Evolutionary conservation across 30 jellyfish, hydroid and myxozoan genomes (phyloP).

Genomic region (Turritopsis dohrnii): DNA sequence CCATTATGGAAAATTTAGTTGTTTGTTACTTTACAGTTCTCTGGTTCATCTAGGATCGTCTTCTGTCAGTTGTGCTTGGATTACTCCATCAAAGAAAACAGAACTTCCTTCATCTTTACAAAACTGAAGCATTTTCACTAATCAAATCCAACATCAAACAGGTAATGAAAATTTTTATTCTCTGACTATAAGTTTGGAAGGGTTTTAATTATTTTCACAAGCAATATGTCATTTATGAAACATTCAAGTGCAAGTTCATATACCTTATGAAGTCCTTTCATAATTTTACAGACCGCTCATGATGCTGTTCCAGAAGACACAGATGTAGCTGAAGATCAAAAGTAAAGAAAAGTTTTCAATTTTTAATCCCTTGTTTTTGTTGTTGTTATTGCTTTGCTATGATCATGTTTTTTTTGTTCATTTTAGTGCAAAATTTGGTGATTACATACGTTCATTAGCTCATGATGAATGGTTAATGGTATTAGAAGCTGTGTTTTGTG

Average conservation of each 20-base stretch:
- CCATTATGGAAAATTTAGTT: too few species aligned
- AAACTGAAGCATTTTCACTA: constrained; percentile 61
- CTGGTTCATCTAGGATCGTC: constrained; percentile 58
- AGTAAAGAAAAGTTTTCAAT: constrained; percentile 17
- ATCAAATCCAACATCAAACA: constrained; percentile 59
- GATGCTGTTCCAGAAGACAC: constrained; percentile 45
- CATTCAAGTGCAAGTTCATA: too few species aligned
- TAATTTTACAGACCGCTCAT: constrained; percentile 54
- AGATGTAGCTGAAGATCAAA: constrained; percentile 59
- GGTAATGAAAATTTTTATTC: too few species aligned
- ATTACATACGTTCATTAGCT: constrained; percentile 33
- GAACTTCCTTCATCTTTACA: constrained; percentile 59
- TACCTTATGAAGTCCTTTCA: background rate
- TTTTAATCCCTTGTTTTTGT: too few species aligned
- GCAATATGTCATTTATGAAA: too few species aligned
- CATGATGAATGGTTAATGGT: constrained; percentile 87
- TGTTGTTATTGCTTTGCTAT: too few species aligned
- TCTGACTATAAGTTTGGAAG: too few species aligned
- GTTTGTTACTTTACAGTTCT: background rate
- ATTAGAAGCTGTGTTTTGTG: constrained; percentile 67
- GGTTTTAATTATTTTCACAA: too few species aligned
- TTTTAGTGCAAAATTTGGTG: constrained; percentile 43
- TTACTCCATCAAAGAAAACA: constrained; percentile 69
- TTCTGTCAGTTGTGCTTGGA: constrained; percentile 77
- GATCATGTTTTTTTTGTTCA: background rate